phyloP scores from a whole-genome alignment of 2,888 invertebrate genomes.

The Oxytorus armatus region DNA sequence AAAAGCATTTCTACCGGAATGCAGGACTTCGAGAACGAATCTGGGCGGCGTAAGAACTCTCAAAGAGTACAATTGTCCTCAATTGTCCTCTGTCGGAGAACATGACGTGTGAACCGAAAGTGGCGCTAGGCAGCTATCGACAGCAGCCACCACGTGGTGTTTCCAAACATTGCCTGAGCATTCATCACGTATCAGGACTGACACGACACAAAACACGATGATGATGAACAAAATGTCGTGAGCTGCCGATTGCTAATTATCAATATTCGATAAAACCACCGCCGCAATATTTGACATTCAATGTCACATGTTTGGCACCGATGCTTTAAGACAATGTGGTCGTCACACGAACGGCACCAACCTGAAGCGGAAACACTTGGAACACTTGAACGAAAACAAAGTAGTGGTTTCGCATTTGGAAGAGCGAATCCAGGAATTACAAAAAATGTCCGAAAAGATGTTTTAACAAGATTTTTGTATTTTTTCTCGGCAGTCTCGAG shows the following conservation, averaged over 20 bases:
- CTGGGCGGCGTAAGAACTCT: too few relatives aligned
- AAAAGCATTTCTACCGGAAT: too few relatives aligned
- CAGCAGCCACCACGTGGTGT: conserved; percentile 13
- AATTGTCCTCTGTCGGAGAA: background rate
- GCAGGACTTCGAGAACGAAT: too few relatives aligned
- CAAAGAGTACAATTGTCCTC: too few relatives aligned
- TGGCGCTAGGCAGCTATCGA: background rate
- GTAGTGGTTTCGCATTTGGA: too few relatives aligned
- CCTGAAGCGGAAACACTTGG: background rate
- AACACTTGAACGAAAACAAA: too few relatives aligned
- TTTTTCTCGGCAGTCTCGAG: conserved; percentile 26
- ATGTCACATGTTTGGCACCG: too few relatives aligned
- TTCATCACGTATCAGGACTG: background rate
- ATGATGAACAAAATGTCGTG: background rate
- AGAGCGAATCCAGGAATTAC: background rate
- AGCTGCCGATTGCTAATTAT: background rate
- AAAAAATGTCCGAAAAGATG: background rate
- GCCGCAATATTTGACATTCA: background rate
- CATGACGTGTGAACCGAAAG: background rate
- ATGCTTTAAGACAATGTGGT: background rate
- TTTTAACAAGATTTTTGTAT: background rate
- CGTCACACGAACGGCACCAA: background rate
- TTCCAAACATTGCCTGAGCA: background rate
- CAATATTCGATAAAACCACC: background rate
- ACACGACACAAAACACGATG: background rate